Base-by-base conservation (phyloP, 1,140 invertebrate species). In the Zaprionus vittiger region DNA sequence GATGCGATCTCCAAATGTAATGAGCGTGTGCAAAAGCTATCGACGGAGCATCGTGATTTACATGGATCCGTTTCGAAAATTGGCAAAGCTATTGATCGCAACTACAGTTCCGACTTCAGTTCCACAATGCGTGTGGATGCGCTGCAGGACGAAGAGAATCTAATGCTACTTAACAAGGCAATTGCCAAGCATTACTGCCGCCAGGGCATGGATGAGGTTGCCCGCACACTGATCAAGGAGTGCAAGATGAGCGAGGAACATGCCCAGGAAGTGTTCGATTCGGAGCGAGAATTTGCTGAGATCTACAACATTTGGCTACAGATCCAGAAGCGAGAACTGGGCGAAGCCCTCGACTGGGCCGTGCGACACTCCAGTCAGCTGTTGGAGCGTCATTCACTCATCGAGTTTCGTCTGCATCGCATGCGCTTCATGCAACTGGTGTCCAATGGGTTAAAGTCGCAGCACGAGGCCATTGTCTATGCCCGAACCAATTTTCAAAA, bases 171-270 rank as follows among this genome's bases (percentile, higher is more conserved):
- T 49, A 99, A 99, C 93, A 96, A 98, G 94, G 97, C 98, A n/a
- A 97, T 99, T 47, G 98, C 97, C 84, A 97, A 99, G 92, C 98
- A 99, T 94, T 98, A 99, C 92, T 97, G 98, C 92, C 95, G 98
- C 72, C 97, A 99, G 93, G 98, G 98, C 54, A 96, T 97, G 95
- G 94, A 98, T 44, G 96, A 98, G 76, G 97, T 98, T 69, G 97
- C 97, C 17, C 96, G 98, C 92, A 95, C 96, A 86, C 93, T 99
- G 74, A 95, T 96, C 11, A 92, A 93, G 62, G 97, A 98, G 93
- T 95, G 97, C 73, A 94, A 95, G 64, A 94, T 97, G 69, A 94
- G 95, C 77, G 96, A 96, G 73, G 94, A 95, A 75, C 94, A 95
- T 37, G 95, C 95, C 81, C 87, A 90, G 31, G 91, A 92, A 79